Conservation (phyloP, 2,888 invertebrate genomes). For the Thumatha senex region DNA sequence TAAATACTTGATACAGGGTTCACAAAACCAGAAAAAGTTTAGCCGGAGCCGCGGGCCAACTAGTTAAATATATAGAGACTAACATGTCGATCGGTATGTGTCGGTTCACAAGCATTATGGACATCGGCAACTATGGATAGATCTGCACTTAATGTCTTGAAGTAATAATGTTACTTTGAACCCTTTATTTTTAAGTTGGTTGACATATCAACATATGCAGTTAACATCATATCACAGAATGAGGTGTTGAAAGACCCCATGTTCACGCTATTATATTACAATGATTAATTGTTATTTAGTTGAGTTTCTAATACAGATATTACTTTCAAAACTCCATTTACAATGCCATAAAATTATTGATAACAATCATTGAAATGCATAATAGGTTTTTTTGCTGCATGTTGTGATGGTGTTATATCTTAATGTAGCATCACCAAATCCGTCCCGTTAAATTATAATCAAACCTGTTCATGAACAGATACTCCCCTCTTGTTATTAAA, state of each 20-base stretch:
- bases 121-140: no score
- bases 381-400: slow-evolving; percentile 68
- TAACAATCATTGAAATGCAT: slow-evolving; percentile 69
- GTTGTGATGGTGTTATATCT: slow-evolving; percentile 66
- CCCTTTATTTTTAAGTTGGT: no score
- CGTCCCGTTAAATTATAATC: slow-evolving; percentile 47
- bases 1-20: no score
- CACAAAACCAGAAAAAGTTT: no score
- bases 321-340: slow-evolving; percentile 74
- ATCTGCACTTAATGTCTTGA: no score
- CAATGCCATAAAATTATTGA: slow-evolving; percentile 70
- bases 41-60: no score
- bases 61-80: no score
- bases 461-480: slow-evolving; percentile 27
- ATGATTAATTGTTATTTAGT: slow-evolving; percentile 56
- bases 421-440: slow-evolving; percentile 67
- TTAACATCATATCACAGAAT: neutral
- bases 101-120: no score
- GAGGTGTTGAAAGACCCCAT: slow-evolving; percentile 36
- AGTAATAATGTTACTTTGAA: no score
- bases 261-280: slow-evolving; percentile 45
- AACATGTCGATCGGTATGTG: no score
- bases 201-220: neutral
- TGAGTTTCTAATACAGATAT: slow-evolving; percentile 63
- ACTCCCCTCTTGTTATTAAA: neutral